Conservation (phyloP, 2,113 vertebrate genomes). For the Phalacrocorax carbo region DNA sequence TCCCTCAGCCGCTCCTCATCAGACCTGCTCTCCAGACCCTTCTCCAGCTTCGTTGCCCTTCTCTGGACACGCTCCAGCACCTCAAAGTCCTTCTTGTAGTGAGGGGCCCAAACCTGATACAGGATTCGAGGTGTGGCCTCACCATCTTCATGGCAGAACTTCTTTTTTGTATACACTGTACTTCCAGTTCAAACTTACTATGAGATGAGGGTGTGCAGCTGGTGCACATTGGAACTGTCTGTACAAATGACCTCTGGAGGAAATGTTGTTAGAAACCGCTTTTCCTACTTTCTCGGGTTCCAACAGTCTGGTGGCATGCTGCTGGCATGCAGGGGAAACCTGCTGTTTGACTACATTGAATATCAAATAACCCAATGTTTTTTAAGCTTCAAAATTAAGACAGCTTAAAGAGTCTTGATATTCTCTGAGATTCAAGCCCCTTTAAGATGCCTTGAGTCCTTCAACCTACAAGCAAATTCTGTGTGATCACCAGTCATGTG, state of each 20-base stretch:
- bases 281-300: not conserved
- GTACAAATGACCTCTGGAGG: not conserved
- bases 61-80: accelerated
- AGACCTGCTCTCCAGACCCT: not conserved
- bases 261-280: not conserved
- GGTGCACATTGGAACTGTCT: not conserved
- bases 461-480: not conserved
- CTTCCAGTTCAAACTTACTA: not conserved
- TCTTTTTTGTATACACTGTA: not conserved
- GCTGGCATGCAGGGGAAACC: not conserved
- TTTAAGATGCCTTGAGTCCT: not conserved
- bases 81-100: not conserved
- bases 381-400: not conserved
- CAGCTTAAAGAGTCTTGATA: not conserved
- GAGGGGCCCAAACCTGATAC: not conserved
- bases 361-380: accelerated
- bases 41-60: accelerated
- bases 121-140: accelerated
- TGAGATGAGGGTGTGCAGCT: not conserved
- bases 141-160: not conserved
- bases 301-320: accelerated
- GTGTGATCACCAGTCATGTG: not conserved
- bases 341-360: accelerated
- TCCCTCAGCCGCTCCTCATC: not conserved
- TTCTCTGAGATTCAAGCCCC: not conserved